A percentile compares a stretch with the other conserved stretches of the same genome.
These are phyloP conservation scores for Thymelicus sylvestris DNA, from an alignment of 2,888 invertebrate species.

Conservation along the genomic window DNA sequence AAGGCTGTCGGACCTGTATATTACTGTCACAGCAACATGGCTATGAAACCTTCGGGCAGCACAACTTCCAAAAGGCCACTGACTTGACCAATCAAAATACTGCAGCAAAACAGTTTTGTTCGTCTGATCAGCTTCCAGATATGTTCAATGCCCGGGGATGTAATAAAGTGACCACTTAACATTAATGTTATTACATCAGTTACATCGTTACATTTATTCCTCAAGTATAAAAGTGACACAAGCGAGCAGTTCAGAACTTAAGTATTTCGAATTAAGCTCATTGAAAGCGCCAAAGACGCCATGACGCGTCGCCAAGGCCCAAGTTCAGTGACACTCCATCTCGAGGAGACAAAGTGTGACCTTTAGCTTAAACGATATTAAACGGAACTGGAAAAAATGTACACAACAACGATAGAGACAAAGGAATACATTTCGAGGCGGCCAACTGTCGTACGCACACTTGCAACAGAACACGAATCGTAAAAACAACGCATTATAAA, in stretches of 20 bases:
- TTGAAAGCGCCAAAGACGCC: conserved; percentile 14
- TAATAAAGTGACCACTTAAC: conserved; percentile 1
- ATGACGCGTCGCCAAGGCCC: conserved; percentile 4
- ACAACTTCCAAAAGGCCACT: too few relatives aligned
- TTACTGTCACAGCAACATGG: too few relatives aligned
- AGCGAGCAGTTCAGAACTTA: background rate
- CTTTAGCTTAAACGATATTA: conserved; percentile 28
- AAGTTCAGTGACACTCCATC: conserved; percentile 36
- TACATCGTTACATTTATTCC: background rate
- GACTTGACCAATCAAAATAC: too few relatives aligned
- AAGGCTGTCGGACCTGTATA: too few relatives aligned
- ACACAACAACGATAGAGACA: conserved; percentile 66
- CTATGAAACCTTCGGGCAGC: too few relatives aligned
- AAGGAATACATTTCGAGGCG: conserved; percentile 74
- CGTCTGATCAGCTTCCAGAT: too few relatives aligned
- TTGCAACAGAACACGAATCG: conserved; percentile 68
- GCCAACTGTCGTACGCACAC: conserved; percentile 76
- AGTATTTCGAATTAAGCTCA: conserved; percentile 43
- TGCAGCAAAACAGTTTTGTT: too few relatives aligned
- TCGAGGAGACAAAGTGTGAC: conserved; percentile 29
- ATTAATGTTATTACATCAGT: background rate
- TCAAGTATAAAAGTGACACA: conserved; percentile 2
- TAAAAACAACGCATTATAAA: conserved; percentile 67
- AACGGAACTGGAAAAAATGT: conserved; percentile 51
- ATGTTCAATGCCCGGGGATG: background rate